Evolutionary conservation across 1,140 invertebrate species (phyloP).

Genomic region (Lepidostoma basale): DNA sequence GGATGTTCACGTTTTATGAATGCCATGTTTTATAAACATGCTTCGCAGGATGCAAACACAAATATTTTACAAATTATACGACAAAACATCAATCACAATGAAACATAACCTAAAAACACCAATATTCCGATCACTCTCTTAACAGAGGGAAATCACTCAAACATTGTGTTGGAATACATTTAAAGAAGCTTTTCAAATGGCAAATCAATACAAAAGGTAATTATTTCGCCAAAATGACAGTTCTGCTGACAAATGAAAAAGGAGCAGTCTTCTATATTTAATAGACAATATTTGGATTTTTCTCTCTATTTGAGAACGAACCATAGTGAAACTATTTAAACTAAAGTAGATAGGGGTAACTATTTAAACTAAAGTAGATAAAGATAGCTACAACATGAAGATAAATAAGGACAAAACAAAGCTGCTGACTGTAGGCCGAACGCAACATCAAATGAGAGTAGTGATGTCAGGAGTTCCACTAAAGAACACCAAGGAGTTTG

Average conservation of each 20-base stretch:
- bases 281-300: conserved; percentile 18
- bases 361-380: no score
- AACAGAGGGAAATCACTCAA: not conserved
- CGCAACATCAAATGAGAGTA: no score
- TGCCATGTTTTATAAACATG: conserved; percentile 28
- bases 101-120: conserved; percentile 4
- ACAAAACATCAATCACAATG: not conserved
- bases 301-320: no score
- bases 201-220: conserved; percentile 7
- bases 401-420: no score
- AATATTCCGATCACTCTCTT: not conserved
- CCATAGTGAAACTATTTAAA: no score
- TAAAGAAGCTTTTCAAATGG: not conserved
- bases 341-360: no score
- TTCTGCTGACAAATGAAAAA: not conserved
- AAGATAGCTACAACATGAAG: no score
- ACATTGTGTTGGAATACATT: not conserved
- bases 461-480: no score
- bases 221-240: conserved; percentile 11
- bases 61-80: not conserved
- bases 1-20: conserved; percentile 29
- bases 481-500: no score
- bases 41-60: not conserved
- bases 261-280: not conserved
- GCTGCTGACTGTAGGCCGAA: no score